Evolutionary conservation across 2,888 invertebrate species (phyloP).

Genomic region (Plagiodera versicolora): DNA sequence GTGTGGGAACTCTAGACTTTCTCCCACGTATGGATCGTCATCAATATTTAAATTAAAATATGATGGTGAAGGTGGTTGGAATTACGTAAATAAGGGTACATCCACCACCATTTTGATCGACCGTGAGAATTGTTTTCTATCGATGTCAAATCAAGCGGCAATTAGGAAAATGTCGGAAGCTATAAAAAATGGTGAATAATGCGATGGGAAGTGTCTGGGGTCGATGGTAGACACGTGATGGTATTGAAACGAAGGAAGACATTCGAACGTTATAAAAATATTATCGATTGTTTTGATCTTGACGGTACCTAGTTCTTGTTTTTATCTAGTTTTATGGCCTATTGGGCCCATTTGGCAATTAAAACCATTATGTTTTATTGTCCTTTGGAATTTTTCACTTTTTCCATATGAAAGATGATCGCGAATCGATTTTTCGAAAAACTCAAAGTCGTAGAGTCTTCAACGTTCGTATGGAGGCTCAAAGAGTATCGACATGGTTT

Average conservation of each 20-base stretch:
- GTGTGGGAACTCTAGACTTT: no score
- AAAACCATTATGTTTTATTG: no score
- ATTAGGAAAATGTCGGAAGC: constrained; percentile 15
- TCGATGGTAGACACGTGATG: background rate
- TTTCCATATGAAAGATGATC: no score
- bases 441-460: no score
- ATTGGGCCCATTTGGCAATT: background rate
- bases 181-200: constrained; percentile 23
- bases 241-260: background rate
- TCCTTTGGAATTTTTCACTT: no score
- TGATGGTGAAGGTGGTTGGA: background rate
- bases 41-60: no score
- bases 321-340: background rate
- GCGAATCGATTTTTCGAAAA: no score
- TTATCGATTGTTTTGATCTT: background rate
- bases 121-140: constrained; percentile 8
- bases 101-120: constrained; percentile 2
- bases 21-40: no score
- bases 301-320: no score
- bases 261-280: background rate
- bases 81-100: background rate
- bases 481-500: no score
- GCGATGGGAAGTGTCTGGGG: constrained; percentile 10
- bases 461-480: no score
- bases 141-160: constrained; percentile 13